Evolutionary conservation across 1,140 invertebrate genomes (phyloP).

Genomic region (Temnothorax nylanderi): DNA sequence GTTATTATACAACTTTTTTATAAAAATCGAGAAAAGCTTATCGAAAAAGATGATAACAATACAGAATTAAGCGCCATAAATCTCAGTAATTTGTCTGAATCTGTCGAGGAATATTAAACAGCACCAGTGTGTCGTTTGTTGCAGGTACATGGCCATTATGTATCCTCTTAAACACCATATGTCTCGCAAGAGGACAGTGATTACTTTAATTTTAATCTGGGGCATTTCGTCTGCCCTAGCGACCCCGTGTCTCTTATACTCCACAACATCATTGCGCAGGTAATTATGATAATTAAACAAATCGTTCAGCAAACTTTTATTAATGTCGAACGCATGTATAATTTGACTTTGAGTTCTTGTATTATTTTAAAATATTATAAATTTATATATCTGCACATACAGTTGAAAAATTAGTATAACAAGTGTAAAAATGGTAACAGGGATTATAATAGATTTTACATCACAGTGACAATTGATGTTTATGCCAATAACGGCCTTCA

Average conservation of each 20-base stretch:
- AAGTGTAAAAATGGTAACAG: background rate
- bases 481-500: background rate
- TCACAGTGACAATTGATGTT: background rate
- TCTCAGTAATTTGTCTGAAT: background rate
- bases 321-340: background rate
- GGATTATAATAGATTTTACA: background rate
- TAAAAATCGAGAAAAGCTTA: background rate
- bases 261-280: conserved; percentile 91
- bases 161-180: conserved; percentile 94
- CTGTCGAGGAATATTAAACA: conserved; percentile 16
- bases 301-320: background rate
- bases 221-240: conserved; percentile 91
- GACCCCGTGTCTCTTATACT: conserved; percentile 93
- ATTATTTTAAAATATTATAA: background rate
- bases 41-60: background rate
- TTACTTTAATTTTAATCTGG: conserved; percentile 94
- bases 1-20: background rate
- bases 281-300: conserved; percentile 81
- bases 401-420: background rate
- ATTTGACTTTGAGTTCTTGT: background rate
- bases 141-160: conserved; percentile 96
- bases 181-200: conserved; percentile 91
- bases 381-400: background rate
- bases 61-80: background rate
- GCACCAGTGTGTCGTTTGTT: conserved; percentile 35